A percentile compares a stretch with the other conserved stretches of the same genome.
Evolutionary conservation across 2,113 vertebrate species (phyloP).

Genomic region (Limanda limanda): DNA sequence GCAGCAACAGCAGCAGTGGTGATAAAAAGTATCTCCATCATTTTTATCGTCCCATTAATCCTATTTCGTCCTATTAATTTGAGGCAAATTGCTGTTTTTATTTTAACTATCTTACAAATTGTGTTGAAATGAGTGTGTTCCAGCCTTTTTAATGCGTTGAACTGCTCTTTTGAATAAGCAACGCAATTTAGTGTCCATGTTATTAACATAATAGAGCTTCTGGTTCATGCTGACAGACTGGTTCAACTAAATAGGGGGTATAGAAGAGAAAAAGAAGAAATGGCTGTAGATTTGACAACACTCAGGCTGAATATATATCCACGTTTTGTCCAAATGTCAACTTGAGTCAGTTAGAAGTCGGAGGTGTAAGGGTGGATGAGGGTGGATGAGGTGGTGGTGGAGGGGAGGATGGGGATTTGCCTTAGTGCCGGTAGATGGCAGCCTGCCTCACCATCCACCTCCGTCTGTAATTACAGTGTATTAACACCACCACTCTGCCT

Average conservation of each 20-base stretch:
- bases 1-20: no score
- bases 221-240: no score
- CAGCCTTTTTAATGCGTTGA: neutral
- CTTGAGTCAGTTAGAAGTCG: neutral
- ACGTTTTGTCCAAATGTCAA: neutral
- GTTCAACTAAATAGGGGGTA: neutral
- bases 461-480: constrained; percentile 42
- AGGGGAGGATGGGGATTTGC: neutral
- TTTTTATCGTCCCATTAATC: no score
- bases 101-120: no score
- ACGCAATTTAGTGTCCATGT: no score
- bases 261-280: neutral
- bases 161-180: no score
- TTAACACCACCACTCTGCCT: constrained; percentile 27
- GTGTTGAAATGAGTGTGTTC: no score
- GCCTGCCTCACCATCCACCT: constrained; percentile 60
- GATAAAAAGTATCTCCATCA: no score
- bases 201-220: no score
- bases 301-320: no score
- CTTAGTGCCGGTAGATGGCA: constrained; percentile 77
- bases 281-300: constrained; percentile 3
- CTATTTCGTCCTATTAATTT: no score
- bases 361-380: neutral
- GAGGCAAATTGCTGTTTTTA: no score
- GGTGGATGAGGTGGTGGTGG: neutral